phyloP scores from a whole-genome alignment of 2,113 vertebrate species.

The Nasalis larvatus region DNA sequence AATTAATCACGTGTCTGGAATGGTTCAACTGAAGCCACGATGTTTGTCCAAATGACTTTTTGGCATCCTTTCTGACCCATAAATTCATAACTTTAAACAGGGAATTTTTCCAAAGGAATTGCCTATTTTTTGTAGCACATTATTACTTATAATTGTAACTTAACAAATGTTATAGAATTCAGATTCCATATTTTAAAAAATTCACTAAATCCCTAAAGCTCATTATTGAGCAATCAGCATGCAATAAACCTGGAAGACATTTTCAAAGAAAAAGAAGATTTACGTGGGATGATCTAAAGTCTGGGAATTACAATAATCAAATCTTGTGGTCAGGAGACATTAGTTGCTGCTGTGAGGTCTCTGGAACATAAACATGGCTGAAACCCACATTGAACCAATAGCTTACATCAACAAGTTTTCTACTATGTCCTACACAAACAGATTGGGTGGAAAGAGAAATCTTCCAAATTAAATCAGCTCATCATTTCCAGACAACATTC shows the following conservation, averaged over 20 bases:
- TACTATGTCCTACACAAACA: constrained; percentile 55
- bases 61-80: background rate
- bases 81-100: constrained; percentile 54
- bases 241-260: constrained; percentile 62
- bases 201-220: constrained; percentile 5
- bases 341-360: constrained; percentile 73
- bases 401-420: constrained; percentile 66
- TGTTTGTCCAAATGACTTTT: constrained; percentile 19
- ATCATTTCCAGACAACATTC: constrained; percentile 68
- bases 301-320: constrained; percentile 66
- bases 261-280: constrained; percentile 55
- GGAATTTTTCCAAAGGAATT: constrained; percentile 33
- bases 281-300: constrained; percentile 53
- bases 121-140: background rate
- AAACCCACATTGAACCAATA: constrained; percentile 60
- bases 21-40: constrained; percentile 26
- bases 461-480: constrained; percentile 67
- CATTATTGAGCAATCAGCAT: constrained; percentile 56
- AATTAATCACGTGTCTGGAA: constrained; percentile 58
- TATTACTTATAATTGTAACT: constrained; percentile 38
- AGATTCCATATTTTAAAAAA: constrained; percentile 35
- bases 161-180: constrained; percentile 39
- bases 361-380: constrained; percentile 65
- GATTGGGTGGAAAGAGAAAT: constrained; percentile 53
- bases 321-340: constrained; percentile 66